phyloP scores from a whole-genome alignment of 1,140 invertebrate species.

The Whitmania pigra region DNA sequence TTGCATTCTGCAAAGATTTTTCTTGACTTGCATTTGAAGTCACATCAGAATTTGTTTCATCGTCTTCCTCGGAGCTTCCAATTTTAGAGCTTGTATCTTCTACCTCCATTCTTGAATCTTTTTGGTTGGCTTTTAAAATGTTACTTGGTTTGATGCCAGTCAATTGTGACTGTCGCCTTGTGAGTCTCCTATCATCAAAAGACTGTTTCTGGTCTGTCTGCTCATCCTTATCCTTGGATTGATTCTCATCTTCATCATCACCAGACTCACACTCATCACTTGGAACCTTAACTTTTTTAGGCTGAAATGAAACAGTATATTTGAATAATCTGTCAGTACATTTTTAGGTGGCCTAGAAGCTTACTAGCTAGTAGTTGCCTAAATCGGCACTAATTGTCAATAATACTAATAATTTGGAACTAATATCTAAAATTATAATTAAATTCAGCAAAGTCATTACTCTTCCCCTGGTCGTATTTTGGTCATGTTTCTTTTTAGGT shows the following conservation, averaged over 20 bases:
- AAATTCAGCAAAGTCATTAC: no score
- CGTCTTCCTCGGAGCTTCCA: constrained; percentile 45
- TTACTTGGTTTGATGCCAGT: not conserved
- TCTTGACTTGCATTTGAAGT: constrained; percentile 26
- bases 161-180: constrained; percentile 5
- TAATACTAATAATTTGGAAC: no score
- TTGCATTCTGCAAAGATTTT: constrained; percentile 11
- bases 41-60: constrained; percentile 42
- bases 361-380: no score
- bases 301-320: no score
- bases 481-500: no score
- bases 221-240: not conserved
- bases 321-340: no score
- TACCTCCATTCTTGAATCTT: constrained; percentile 17
- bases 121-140: not conserved
- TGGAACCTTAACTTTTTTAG: no score
- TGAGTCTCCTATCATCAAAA: not conserved
- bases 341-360: no score
- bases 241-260: not conserved
- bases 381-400: no score
- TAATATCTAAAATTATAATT: no score
- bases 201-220: not conserved
- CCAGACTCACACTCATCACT: not conserved
- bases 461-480: no score
- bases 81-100: constrained; percentile 27